Percentiles rank a stretch among this genome's conserved stretches.
Evolutionary conservation across 2,888 invertebrate genomes (phyloP).

Genomic region (Colostygia pectinataria): DNA sequence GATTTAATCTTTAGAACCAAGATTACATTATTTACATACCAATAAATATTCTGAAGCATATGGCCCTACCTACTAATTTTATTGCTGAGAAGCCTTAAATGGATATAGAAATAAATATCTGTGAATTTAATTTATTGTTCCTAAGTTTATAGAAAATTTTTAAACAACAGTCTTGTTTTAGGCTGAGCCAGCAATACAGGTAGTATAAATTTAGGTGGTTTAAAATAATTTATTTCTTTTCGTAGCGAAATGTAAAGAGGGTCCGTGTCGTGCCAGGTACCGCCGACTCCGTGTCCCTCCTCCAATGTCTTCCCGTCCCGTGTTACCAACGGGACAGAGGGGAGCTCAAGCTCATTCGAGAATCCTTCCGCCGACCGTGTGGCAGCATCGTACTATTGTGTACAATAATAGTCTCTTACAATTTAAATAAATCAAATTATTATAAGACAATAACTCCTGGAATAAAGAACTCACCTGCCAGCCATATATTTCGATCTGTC

Average conservation of each 20-base stretch:
- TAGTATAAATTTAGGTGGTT: too few relatives aligned
- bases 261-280: slow-evolving; percentile 69
- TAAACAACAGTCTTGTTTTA: too few relatives aligned
- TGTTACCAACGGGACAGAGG: slow-evolving; percentile 64
- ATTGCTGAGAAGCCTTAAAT: too few relatives aligned
- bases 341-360: slow-evolving; percentile 51
- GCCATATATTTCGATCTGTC: slow-evolving; percentile 70
- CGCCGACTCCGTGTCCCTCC: slow-evolving; percentile 54
- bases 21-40: too few relatives aligned
- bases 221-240: slow-evolving; percentile 30
- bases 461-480: slow-evolving; percentile 68
- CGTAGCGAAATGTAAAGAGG: slow-evolving; percentile 43
- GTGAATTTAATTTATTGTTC: too few relatives aligned
- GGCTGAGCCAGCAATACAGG: too few relatives aligned
- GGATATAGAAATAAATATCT: too few relatives aligned
- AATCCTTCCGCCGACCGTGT: slow-evolving; percentile 38
- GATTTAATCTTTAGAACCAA: too few relatives aligned
- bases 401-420: slow-evolving; percentile 22
- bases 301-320: slow-evolving; percentile 42
- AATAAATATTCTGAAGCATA: too few relatives aligned
- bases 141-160: too few relatives aligned
- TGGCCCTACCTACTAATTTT: too few relatives aligned
- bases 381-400: slow-evolving; percentile 36
- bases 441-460: slow-evolving; percentile 31
- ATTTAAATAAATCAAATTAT: slow-evolving; percentile 33